These are phyloP conservation scores for Melospiza georgiana DNA, from an alignment of 2,113 vertebrate genomes.

Conservation along the genomic window DNA sequence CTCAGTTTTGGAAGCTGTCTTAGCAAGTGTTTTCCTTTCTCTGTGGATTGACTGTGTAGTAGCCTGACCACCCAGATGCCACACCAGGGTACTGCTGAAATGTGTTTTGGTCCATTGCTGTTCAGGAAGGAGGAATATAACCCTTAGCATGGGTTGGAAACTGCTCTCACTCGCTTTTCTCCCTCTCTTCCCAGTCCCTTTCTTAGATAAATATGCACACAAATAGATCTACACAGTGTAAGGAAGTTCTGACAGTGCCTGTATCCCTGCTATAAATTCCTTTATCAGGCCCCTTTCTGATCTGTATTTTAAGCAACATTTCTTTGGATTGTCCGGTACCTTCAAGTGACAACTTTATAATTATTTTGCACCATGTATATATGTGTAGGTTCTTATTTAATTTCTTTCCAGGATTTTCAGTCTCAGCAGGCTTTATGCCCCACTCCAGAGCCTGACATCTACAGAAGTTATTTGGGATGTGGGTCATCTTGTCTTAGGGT, in stretches of 20 bases:
- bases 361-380: not conserved
- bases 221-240: not conserved
- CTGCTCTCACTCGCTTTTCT: not conserved
- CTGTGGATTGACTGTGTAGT: not conserved
- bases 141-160: not conserved
- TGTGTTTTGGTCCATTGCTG: not conserved
- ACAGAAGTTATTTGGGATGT: not conserved
- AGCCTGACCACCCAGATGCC: not conserved
- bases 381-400: not conserved
- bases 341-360: not conserved
- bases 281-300: not conserved
- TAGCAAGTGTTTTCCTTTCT: not conserved
- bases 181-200: not conserved
- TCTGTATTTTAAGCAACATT: not conserved
- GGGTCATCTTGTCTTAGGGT: not conserved
- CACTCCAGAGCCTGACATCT: not conserved
- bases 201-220: not conserved
- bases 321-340: not conserved
- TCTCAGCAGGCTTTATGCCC: not conserved
- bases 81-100: not conserved
- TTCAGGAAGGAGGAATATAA: not conserved
- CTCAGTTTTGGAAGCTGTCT: not conserved
- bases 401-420: not conserved
- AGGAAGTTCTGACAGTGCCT: not conserved
- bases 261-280: not conserved